Percentiles rank a stretch among this genome's conserved stretches.
Evolutionary conservation across 2,797 vertebrate species (phyloP).

Genomic region (Pseudocheirus occidentalis): DNA sequence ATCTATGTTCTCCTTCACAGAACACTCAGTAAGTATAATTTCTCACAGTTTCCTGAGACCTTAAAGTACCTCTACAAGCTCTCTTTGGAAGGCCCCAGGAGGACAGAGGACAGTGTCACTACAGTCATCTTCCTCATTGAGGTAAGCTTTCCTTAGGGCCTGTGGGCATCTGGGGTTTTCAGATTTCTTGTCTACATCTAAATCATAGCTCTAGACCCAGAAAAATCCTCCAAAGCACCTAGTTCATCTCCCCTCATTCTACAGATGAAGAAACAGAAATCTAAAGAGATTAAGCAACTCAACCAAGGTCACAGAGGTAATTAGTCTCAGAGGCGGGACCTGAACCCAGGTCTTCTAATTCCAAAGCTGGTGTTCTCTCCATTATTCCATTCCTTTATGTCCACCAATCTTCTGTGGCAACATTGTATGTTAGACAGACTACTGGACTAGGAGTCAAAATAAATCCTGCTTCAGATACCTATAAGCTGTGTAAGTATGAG

Average conservation of each 20-base stretch:
- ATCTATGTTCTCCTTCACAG: constrained; percentile 52
- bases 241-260: not conserved
- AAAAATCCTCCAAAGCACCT: not conserved
- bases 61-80: constrained; percentile 73
- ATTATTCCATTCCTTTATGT: not conserved
- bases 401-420: not conserved
- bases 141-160: constrained; percentile 58
- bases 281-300: not conserved
- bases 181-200: not conserved
- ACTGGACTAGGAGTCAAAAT: not conserved
- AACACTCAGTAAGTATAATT: constrained; percentile 66
- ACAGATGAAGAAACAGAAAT: not conserved
- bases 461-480: not conserved
- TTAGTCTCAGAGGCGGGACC: not conserved
- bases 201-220: not conserved
- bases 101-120: constrained; percentile 66
- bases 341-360: not conserved
- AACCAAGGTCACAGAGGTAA: not conserved
- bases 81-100: constrained; percentile 59
- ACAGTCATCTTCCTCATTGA: constrained; percentile 69
- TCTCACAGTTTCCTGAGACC: constrained; percentile 74
- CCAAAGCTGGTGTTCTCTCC: not conserved
- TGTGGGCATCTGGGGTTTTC: not conserved
- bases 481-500: not conserved
- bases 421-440: not conserved